A percentile compares a stretch with the other conserved stretches of the same genome.
These are phyloP conservation scores for Acanthosepion pharaonis DNA, from an alignment of 2,888 invertebrate species.

Conservation along the genomic window DNA sequence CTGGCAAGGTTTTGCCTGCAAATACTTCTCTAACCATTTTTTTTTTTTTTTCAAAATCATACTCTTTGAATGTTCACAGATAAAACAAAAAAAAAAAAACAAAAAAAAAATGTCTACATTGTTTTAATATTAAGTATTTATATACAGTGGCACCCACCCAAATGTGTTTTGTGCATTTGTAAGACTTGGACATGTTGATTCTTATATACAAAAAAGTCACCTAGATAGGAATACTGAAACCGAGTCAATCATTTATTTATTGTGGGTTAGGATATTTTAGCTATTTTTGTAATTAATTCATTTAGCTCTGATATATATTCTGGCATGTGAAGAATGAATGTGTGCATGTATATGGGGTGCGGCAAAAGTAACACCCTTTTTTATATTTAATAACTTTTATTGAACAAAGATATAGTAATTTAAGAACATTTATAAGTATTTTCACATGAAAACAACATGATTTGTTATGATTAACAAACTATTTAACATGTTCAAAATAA, in stretches of 20 bases:
- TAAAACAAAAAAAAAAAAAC: background rate
- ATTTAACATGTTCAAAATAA: no score
- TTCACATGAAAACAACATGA: no score
- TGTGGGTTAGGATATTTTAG: background rate
- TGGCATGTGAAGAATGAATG: no score
- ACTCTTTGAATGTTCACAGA: background rate
- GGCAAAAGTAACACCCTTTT: no score
- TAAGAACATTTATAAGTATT: no score
- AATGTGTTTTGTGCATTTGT: background rate
- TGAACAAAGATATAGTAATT: no score
- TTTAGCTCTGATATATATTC: background rate
- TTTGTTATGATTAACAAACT: no score
- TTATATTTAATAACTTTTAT: no score
- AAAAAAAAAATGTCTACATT: background rate
- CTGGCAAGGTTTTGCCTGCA: background rate
- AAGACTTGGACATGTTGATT: background rate
- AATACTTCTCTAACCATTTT: background rate
- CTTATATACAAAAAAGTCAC: background rate
- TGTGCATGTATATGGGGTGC: no score
- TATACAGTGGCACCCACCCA: background rate
- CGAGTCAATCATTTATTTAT: no score
- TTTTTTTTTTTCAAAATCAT: background rate
- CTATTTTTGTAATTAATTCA: background rate
- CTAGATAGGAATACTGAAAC: background rate
- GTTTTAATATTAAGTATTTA: background rate